Percentiles rank a stretch among this genome's conserved stretches.
phyloP scores from a whole-genome alignment of 2,797 vertebrate genomes.

The Champsocephalus esox region DNA sequence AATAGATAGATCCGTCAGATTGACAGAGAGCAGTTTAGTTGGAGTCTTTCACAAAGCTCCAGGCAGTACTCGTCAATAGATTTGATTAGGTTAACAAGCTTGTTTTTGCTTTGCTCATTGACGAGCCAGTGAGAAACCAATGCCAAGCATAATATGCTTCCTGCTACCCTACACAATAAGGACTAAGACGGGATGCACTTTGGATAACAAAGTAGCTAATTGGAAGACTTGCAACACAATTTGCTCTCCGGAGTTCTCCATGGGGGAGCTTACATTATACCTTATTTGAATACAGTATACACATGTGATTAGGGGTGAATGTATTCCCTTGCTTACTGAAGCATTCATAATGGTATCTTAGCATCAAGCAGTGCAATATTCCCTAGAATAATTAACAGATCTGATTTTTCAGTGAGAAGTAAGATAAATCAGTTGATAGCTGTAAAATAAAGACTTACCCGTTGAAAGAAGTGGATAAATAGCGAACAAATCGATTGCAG shows the following conservation, averaged over 20 bases:
- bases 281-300: conserved; percentile 40
- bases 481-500: neutral
- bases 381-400: conserved; percentile 8
- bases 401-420: neutral
- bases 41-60: conserved; percentile 54
- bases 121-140: conserved; percentile 53
- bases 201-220: conserved; percentile 49
- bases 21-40: conserved; percentile 64
- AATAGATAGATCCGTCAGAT: conserved; percentile 52
- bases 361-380: neutral
- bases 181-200: conserved; percentile 30
- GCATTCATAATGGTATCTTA: conserved; percentile 15
- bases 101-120: conserved; percentile 73
- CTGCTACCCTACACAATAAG: conserved; percentile 18
- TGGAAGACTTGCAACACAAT: conserved; percentile 32
- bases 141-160: conserved; percentile 44
- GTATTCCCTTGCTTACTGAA: conserved; percentile 22
- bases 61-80: conserved; percentile 71
- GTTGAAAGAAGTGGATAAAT: conserved; percentile 3
- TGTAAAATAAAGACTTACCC: neutral
- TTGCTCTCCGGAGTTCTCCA: conserved; percentile 36
- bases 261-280: conserved; percentile 39
- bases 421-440: conserved; percentile 2
- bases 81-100: conserved; percentile 79
- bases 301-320: conserved; percentile 31